phyloP scores from a whole-genome alignment of 2,888 invertebrate species.

The Lymantria monacha region DNA sequence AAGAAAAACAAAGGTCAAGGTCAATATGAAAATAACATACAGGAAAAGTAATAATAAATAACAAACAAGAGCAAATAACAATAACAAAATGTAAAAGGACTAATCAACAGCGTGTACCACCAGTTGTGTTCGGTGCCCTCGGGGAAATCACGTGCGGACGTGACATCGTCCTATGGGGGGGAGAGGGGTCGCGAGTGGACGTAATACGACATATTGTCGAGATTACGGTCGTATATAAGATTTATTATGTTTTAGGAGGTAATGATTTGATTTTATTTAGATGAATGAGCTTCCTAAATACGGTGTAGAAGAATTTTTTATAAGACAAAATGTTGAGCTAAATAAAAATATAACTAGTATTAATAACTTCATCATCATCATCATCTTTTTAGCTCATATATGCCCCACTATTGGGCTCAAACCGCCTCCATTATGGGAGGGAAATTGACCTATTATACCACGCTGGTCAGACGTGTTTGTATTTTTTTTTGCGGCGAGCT shows the following conservation, averaged over 20 bases:
- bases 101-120: constrained; percentile 17
- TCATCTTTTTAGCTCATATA: too few species aligned
- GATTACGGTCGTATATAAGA: constrained; percentile 18
- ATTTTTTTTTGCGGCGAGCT: too few species aligned
- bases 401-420: too few species aligned
- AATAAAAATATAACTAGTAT: too few species aligned
- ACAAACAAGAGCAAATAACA: constrained; percentile 14
- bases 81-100: constrained; percentile 23
- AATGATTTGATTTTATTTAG: neutral
- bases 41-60: constrained; percentile 3
- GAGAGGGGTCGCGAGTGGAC: neutral
- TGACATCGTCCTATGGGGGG: constrained; percentile 4
- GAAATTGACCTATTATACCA: too few species aligned
- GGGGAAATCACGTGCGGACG: constrained; percentile 34
- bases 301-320: neutral
- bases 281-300: neutral
- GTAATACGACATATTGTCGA: constrained; percentile 24
- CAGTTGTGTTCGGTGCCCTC: constrained; percentile 21
- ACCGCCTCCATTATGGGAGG: too few species aligned
- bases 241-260: constrained; percentile 19
- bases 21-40: neutral
- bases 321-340: too few species aligned
- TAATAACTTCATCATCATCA: too few species aligned
- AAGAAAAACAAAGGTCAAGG: neutral
- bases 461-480: too few species aligned